Base-by-base conservation (phyloP, 2,797 vertebrate species). In the Gadopsis marmoratus region DNA sequence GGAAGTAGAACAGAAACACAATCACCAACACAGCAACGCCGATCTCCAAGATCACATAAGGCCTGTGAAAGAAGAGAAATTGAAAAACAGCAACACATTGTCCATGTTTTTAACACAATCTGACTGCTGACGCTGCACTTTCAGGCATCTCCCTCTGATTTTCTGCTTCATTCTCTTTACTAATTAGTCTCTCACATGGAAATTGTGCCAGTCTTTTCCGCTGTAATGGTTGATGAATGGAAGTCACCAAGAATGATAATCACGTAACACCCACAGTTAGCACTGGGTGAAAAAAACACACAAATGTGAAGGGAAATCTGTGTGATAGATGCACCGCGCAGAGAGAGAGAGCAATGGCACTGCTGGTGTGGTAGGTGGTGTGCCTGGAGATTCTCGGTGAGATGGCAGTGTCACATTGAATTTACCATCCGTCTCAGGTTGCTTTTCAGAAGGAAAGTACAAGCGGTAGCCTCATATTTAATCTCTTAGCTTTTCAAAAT, bases 1-100 rank as follows among this genome's bases (percentile, higher is more conserved):
- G 62, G 86, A 94, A 91, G 87, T 95, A 92, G 82, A 96, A 54
- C 59, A 94, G 76, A 61, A 93, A 87, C 51, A 97, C 92, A 1
- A 82, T 23, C 9, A 93, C 31, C 73, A 97, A 83, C 64, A 96
- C 93, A 54, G 92, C 92, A 7, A 81, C 48, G 2, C 90, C 95
- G 0, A 77, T 88, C 65, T 86, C 86, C 74, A 94, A 75, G 79
- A 96, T 92, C 33, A 64, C 86, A 16, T 87, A 75, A 0, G 96
- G 95, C 79, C 94, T 96, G 79, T 54, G 61, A 58, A 69, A 76
- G 73, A 60, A 84, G 19, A 78, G 45, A 76, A 41, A 78, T 31
- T 2, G n/a, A 65, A 71, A 41, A 82, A 64, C 37, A 31, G 76
- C 48, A 70, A 66, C 51, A 71, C 26, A 13, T 51, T 65, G 23